Conservation (phyloP, 2,113 vertebrate genomes). For the Semicossyphus pulcher region DNA sequence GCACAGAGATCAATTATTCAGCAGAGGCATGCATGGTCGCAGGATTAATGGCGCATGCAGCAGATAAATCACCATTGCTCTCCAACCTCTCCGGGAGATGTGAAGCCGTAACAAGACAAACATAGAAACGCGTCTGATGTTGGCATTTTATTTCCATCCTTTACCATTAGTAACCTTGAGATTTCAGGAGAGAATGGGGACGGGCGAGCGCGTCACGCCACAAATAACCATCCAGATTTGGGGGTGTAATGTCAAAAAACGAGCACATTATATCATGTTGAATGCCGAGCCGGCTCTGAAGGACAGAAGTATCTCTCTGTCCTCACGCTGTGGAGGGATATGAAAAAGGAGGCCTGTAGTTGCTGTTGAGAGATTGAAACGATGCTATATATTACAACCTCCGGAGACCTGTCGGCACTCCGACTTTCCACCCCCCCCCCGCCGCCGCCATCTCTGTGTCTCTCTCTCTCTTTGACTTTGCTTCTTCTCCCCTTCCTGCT, state of each 20-base stretch:
- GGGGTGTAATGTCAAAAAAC: constrained; percentile 73
- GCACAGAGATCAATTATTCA: constrained; percentile 86
- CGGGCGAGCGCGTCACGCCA: constrained; percentile 51
- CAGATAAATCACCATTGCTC: constrained; percentile 83
- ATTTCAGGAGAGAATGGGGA: constrained; percentile 63
- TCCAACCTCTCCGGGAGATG: constrained; percentile 72
- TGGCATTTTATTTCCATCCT: constrained; percentile 70
- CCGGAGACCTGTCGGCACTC: constrained; percentile 75
- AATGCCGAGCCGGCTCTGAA: constrained; percentile 76
- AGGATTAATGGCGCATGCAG: constrained; percentile 83
- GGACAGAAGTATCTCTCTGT: constrained; percentile 76
- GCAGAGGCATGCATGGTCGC: constrained; percentile 80
- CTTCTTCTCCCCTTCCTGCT: constrained; percentile 58
- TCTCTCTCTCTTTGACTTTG: constrained; percentile 65
- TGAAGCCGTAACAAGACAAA: constrained; percentile 76
- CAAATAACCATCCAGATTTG: constrained; percentile 78
- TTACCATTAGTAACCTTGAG: constrained; percentile 81
- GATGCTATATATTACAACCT: constrained; percentile 80
- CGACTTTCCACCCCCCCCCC: constrained; percentile 48
- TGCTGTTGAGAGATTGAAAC: constrained; percentile 83
- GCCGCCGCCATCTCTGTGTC: constrained; percentile 25
- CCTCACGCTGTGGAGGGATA: constrained; percentile 70
- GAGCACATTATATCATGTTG: constrained; percentile 79
- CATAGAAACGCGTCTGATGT: constrained; percentile 70
- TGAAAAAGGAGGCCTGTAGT: constrained; percentile 77